These are phyloP conservation scores for Zapus hudsonius DNA, from an alignment of 2,113 vertebrate species.

Conservation along the genomic window DNA sequence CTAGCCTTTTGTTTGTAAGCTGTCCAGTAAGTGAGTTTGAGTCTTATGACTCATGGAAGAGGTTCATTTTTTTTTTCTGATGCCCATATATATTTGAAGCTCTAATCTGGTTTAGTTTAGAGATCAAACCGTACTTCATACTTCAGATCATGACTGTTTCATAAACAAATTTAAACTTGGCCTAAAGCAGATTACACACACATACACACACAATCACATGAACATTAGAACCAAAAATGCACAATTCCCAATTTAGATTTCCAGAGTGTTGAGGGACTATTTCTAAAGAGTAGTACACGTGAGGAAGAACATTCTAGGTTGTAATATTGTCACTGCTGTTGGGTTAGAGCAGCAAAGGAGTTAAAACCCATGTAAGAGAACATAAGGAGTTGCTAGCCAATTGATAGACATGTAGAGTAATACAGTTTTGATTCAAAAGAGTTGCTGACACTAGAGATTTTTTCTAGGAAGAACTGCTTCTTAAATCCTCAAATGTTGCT, in stretches of 20 bases:
- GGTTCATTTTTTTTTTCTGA: background rate
- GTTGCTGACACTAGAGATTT: slow-evolving; percentile 57
- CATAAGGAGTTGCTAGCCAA: slow-evolving; percentile 55
- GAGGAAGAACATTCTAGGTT: slow-evolving; percentile 42
- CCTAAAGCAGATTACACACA: slow-evolving; percentile 45
- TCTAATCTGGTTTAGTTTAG: slow-evolving; percentile 12
- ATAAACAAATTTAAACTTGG: slow-evolving; percentile 49
- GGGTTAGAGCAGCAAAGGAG: slow-evolving; percentile 38
- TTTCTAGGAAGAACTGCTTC: slow-evolving; percentile 41
- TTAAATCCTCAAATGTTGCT: slow-evolving; percentile 22
- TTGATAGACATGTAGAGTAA: slow-evolving; percentile 43
- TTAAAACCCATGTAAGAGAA: slow-evolving; percentile 49
- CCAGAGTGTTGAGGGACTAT: background rate
- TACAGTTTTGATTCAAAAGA: slow-evolving; percentile 69
- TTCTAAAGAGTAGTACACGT: background rate
- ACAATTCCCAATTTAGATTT: slow-evolving; percentile 30
- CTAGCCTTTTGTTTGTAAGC: slow-evolving; percentile 6
- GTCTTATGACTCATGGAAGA: slow-evolving; percentile 29
- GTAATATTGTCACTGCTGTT: slow-evolving; percentile 16
- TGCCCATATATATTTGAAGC: slow-evolving; percentile 2
- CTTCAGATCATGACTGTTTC: slow-evolving; percentile 42
- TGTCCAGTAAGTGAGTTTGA: slow-evolving; percentile 8
- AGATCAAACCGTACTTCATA: background rate
- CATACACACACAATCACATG: too few relatives aligned
- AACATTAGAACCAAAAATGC: slow-evolving; percentile 36